Base-by-base conservation (phyloP, 1,140 invertebrate species). In the Trissolcus basalis region DNA sequence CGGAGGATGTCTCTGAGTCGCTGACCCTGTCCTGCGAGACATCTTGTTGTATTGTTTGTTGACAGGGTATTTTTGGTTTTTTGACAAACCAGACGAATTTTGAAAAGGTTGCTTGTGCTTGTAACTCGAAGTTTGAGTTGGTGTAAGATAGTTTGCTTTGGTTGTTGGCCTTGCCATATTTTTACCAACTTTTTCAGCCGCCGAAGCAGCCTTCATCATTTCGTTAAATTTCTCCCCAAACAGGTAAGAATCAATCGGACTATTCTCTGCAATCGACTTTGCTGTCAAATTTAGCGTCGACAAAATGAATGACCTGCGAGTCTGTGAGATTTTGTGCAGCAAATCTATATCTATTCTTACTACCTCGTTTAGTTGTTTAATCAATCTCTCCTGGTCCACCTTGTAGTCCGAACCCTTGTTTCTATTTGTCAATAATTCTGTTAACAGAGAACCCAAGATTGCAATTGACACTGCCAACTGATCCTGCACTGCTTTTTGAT, bases 301-400 rank as follows among this genome's bases (percentile, higher is more conserved):
- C 2, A 44, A 44, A 14, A 13, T 13, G 43, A 13, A 44, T 1
- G 12, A 3, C 12, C 43, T 44, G 13, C 43, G 7, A 1, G 43
- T 44, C 12, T 7, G 11, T 8, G 43, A 44, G 4, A 44, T 13
- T 2, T 44, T 44, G 43, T 44, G 43, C 6, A 43, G 39, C 39
- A 43, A 43, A 43, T 43, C 39, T n/a, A 43, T n/a, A 43, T n/a
- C 11, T 4, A 43, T 43, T n/a, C 39, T 43, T n/a, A n/a, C 39
- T 11, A n/a, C 39, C 5, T 43, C 39, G 6, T n/a, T n/a, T n/a
- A 43, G 12, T 10, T 35, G 33, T 35, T 35, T 35, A n/a, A 43
- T 43, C 39, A 43, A n/a, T n/a, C 10, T 10, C 33, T 35, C 33
- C 33, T 10, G 5, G 10, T 35, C 33, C 5, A 35, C 33, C 33